Conservation (phyloP, 2,888 invertebrate species). For the Raillietiella orientalis region DNA sequence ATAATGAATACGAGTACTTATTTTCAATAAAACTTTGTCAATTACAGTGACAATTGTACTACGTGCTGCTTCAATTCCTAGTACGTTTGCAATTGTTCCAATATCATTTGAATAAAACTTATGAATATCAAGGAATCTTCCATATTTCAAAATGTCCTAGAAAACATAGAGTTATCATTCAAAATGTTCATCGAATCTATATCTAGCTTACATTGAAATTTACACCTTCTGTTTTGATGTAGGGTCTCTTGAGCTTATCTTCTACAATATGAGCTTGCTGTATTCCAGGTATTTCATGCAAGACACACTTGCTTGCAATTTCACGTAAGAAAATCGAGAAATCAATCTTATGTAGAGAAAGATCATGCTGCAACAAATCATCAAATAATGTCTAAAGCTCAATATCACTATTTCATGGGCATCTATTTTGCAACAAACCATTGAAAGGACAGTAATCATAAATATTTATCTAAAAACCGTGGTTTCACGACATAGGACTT, state of each 20-base stretch:
- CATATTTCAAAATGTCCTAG: conserved; percentile 54
- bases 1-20: conserved; percentile 3
- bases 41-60: conserved; percentile 46
- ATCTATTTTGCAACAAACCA: too few species aligned
- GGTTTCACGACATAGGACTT: too few species aligned
- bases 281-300: conserved; percentile 46
- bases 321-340: conserved; percentile 35
- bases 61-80: conserved; percentile 86
- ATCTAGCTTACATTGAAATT: conserved; percentile 24
- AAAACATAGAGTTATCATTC: conserved; percentile 7
- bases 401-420: too few species aligned
- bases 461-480: too few species aligned
- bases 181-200: too few species aligned
- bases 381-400: too few species aligned
- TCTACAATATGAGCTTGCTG: conserved; percentile 44
- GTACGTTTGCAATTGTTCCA: conserved; percentile 44
- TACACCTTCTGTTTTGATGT: conserved; percentile 76
- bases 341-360: too few species aligned
- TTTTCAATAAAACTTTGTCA: conserved; percentile 1
- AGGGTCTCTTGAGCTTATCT: conserved; percentile 13
- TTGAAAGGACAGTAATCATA: too few species aligned
- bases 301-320: conserved; percentile 30
- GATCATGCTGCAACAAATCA: too few species aligned
- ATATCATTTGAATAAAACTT: conserved; percentile 75
- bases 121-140: conserved; percentile 39